Conservation (phyloP, 2,888 invertebrate species). For the Drosophila mercatorum region DNA sequence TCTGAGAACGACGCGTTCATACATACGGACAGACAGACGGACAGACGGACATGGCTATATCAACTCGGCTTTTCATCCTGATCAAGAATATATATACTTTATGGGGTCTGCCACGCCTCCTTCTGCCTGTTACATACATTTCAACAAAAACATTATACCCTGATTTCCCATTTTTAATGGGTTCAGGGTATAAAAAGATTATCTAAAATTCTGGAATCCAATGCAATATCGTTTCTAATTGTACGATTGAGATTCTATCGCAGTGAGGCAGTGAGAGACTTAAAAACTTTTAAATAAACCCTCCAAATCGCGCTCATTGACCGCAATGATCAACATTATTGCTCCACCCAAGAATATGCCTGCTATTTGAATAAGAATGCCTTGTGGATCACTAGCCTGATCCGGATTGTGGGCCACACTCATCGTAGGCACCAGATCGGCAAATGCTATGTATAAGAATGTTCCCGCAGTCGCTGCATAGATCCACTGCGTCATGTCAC, state of each 20-base stretch:
- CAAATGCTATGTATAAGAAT: conserved; percentile 92
- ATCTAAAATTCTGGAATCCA: background rate
- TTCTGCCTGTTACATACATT: too few relatives aligned
- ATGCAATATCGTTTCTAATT: conserved; percentile 8
- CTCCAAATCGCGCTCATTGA: conserved; percentile 87
- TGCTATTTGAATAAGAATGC: conserved; percentile 87
- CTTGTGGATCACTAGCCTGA: conserved; percentile 86
- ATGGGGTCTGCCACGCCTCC: too few relatives aligned
- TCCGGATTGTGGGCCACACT: conserved; percentile 86
- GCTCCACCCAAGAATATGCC: conserved; percentile 89
- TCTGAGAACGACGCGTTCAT: too few relatives aligned
- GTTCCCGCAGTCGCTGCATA: conserved; percentile 92
- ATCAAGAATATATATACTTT: too few relatives aligned
- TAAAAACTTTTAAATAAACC: conserved; percentile 49
- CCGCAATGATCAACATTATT: conserved; percentile 90
- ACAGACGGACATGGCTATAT: too few relatives aligned
- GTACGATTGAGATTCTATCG: conserved; percentile 47
- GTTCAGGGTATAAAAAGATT: too few relatives aligned
- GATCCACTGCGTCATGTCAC: conserved; percentile 90
- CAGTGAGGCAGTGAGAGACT: background rate
- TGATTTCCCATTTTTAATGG: too few relatives aligned
- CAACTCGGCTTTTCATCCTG: too few relatives aligned
- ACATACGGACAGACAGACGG: too few relatives aligned
- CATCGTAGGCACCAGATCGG: conserved; percentile 90
- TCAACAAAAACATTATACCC: too few relatives aligned